Evolutionary conservation across 2,797 vertebrate genomes (phyloP).

Genomic region (Pseudopleuronectes americanus): DNA sequence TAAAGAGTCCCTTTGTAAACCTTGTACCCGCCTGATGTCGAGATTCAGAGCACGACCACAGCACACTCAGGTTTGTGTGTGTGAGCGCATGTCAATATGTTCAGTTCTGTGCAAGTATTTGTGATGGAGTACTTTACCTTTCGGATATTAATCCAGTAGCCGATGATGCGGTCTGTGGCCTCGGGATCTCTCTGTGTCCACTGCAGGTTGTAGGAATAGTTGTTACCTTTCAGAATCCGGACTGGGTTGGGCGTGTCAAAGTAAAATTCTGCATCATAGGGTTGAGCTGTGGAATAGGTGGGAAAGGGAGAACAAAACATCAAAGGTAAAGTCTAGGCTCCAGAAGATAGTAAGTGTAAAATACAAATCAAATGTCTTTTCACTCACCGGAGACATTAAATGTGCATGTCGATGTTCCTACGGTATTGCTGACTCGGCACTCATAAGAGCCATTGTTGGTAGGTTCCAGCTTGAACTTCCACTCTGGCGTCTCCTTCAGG

Average conservation of each 20-base stretch:
- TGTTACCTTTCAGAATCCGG: constrained; percentile 91
- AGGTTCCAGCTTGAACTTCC: constrained; percentile 88
- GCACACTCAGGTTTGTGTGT: constrained; percentile 2
- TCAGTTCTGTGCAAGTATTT: neutral
- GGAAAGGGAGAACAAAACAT: neutral
- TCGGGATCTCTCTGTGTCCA: constrained; percentile 96
- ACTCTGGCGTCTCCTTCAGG: constrained; percentile 88
- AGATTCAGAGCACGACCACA: too few relatives aligned
- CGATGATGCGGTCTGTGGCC: constrained; percentile 91
- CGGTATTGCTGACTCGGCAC: constrained; percentile 91
- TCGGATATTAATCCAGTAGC: constrained; percentile 90
- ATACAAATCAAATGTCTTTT: neutral
- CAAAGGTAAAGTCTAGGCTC: neutral
- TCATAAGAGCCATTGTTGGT: constrained; percentile 91
- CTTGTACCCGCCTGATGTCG: too few relatives aligned
- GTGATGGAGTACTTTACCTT: constrained; percentile 83
- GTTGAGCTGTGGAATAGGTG: constrained; percentile 84
- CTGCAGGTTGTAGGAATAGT: constrained; percentile 95
- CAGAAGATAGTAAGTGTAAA: constrained; percentile 3
- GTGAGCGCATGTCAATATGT: neutral
- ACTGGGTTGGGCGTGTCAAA: constrained; percentile 96
- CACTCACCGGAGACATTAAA: constrained; percentile 94
- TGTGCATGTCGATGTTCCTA: constrained; percentile 88
- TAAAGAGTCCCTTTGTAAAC: too few relatives aligned
- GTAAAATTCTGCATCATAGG: constrained; percentile 97